Conservation (phyloP, 2,888 invertebrate genomes). For the Phlogophora meticulosa region DNA sequence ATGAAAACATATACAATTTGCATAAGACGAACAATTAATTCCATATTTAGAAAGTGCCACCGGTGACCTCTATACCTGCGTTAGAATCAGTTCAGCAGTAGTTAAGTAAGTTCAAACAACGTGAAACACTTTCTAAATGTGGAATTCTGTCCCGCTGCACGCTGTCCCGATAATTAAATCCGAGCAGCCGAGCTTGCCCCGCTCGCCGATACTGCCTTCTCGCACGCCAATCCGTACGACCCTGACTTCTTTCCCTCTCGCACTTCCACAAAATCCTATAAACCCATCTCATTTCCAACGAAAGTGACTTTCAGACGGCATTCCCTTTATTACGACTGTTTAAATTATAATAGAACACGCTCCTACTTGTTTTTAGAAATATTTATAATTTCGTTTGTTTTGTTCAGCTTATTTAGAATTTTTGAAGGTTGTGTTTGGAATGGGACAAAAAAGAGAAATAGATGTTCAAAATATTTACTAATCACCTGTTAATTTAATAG, state of each 20-base stretch:
- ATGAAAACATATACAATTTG: too few relatives aligned
- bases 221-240: constrained; percentile 73
- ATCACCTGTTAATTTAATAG: not conserved
- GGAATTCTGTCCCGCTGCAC: constrained; percentile 67
- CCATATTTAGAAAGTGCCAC: constrained; percentile 31
- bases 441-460: not conserved
- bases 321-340: constrained; percentile 71
- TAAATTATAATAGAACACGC: constrained; percentile 74
- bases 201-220: constrained; percentile 64
- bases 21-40: not conserved
- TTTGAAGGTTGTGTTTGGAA: not conserved
- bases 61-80: constrained; percentile 37
- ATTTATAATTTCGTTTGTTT: constrained; percentile 57
- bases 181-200: constrained; percentile 61
- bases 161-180: constrained; percentile 73
- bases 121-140: constrained; percentile 68
- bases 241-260: constrained; percentile 60
- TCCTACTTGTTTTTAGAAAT: constrained; percentile 64
- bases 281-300: constrained; percentile 60
- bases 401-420: constrained; percentile 23
- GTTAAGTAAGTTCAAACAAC: constrained; percentile 33
- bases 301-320: constrained; percentile 74
- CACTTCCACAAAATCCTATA: constrained; percentile 33
- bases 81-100: constrained; percentile 28
- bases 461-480: not conserved